These are phyloP conservation scores for Pantala flavescens DNA, from an alignment of 1,140 invertebrate species.

Conservation along the genomic window DNA sequence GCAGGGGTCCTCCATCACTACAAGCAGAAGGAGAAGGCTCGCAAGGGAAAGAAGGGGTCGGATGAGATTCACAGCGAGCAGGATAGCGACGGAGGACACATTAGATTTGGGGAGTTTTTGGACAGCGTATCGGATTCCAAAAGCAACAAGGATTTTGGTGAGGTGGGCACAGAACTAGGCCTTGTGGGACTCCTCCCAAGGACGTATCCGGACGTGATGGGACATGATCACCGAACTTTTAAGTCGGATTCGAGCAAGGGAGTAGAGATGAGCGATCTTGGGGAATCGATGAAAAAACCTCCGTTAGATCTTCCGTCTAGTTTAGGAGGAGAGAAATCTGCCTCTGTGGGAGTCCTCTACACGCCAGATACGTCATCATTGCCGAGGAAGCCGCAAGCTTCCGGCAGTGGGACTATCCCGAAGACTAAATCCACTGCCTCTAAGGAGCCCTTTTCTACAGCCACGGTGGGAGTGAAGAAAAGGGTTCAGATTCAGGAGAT, in stretches of 20 bases:
- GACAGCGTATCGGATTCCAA: slow-evolving; percentile 32
- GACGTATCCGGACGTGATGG: neutral
- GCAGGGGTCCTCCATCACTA: slow-evolving; percentile 62
- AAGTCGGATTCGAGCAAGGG: neutral
- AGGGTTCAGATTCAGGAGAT: slow-evolving; percentile 80
- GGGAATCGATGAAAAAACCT: neutral
- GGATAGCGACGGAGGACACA: slow-evolving; percentile 45
- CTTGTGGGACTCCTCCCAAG: neutral
- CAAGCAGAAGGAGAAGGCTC: slow-evolving; percentile 66
- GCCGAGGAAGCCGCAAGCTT: neutral
- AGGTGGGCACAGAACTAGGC: neutral
- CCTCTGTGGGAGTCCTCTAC: neutral
- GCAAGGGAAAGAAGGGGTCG: slow-evolving; percentile 50
- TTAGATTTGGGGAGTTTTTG: slow-evolving; percentile 37
- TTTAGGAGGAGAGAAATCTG: neutral
- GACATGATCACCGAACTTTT: neutral
- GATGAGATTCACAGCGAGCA: slow-evolving; percentile 33
- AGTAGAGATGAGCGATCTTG: neutral
- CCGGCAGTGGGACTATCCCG: neutral
- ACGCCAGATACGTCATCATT: too few relatives aligned
- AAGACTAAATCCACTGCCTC: neutral
- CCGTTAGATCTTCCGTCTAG: neutral
- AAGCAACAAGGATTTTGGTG: neutral
- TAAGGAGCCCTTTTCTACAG: neutral
- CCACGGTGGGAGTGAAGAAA: slow-evolving; percentile 52